phyloP scores from a whole-genome alignment of 2,888 invertebrate species.

The Agrotis clavis region DNA sequence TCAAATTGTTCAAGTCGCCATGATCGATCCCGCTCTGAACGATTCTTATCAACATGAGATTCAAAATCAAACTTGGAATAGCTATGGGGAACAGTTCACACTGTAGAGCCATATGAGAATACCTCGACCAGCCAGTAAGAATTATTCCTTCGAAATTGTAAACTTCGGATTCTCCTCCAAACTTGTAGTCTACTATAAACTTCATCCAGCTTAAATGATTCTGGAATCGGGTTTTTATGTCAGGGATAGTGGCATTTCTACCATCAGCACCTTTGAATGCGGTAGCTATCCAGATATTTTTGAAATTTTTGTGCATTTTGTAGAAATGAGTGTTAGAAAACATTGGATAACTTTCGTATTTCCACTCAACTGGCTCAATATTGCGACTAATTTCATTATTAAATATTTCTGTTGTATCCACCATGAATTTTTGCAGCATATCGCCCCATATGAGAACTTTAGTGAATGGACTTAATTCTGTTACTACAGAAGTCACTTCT shows the following conservation, averaged over 20 bases:
- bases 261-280: conserved; percentile 96
- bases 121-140: conserved; percentile 94
- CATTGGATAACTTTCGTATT: conserved; percentile 85
- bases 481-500: conserved; percentile 87
- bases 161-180: conserved; percentile 71
- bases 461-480: conserved; percentile 85
- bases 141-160: conserved; percentile 92
- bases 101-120: conserved; percentile 92
- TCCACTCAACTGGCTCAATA: conserved; percentile 94
- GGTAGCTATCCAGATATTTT: conserved; percentile 94
- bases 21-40: conserved; percentile 70
- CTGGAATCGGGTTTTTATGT: conserved; percentile 92
- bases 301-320: conserved; percentile 88
- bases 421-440: conserved; percentile 91
- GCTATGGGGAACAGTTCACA: conserved; percentile 93
- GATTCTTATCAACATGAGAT: conserved; percentile 87
- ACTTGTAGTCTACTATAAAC: conserved; percentile 88
- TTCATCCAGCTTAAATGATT: conserved; percentile 94
- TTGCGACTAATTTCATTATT: conserved; percentile 72
- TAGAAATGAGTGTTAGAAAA: conserved; percentile 74
- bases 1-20: conserved; percentile 32
- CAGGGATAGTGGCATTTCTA: conserved; percentile 86
- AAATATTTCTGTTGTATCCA: conserved; percentile 83
- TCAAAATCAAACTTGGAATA: conserved; percentile 92
- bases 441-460: conserved; percentile 96